Base-by-base conservation (phyloP, 1,140 invertebrate species). In the Proales similis region DNA sequence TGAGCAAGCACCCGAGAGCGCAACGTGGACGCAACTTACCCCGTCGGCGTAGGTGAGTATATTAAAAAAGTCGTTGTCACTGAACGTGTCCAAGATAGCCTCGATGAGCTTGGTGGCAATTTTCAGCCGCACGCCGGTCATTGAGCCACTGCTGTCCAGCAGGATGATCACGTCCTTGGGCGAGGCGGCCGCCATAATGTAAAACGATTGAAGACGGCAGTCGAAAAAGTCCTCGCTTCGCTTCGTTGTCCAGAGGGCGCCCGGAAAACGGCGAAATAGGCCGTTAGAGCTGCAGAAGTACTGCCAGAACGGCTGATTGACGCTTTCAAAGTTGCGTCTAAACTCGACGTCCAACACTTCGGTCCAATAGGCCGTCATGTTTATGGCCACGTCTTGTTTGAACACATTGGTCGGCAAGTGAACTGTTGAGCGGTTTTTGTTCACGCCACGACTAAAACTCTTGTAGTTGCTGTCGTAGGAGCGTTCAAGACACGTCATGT, bases 111-210 rank as follows among this genome's bases (percentile, higher is more conserved):
- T 89, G 70, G 85, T 85, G 4, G 93, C 91, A 64, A 98, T 94
- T 74, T 90, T 86, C 70, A 86, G 83, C 65, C 90, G 80, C 68
- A 89, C 82, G 4, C 94, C 94, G 19, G 84, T 86, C 95, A 99
- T 99, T 11, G 92, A 96, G n/a, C 94, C 95, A 61, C 89, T 79
- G 27, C 88, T 83, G 72, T 99, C 95, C 36, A 99, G 79, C 20
- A 99, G 76, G 64, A 99, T 93, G 19, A 99, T 82, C 65, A 98
- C 84, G 71, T 98, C 92, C 76, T 98, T 98, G 7, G 91, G 90
- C 67, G 90, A 92, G 0, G 91, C 93, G 0, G 93, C 88, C 1
- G 93, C 92, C 76, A 94, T 86, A 64, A 97, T 92, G 72, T 93
- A 98, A 77, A 78, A 79, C 64, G 48, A 61, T 47, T 45, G 46